phyloP scores from a whole-genome alignment of 2,888 invertebrate genomes.

The Cremastobaeus sp. region DNA sequence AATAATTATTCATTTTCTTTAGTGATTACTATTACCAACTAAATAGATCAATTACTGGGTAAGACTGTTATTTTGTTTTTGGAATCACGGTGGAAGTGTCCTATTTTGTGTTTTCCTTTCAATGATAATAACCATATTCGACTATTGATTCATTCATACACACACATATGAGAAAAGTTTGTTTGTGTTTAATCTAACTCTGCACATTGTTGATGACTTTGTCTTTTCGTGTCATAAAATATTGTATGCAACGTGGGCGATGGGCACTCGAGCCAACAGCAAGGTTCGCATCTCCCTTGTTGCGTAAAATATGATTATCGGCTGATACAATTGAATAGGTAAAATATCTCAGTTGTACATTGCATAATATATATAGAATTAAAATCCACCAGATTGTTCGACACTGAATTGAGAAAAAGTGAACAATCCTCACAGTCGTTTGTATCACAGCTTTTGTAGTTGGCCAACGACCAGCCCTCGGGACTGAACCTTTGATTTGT shows the following conservation, averaged over 20 bases:
- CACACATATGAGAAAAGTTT: too few relatives aligned
- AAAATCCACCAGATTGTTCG: too few relatives aligned
- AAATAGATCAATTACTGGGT: conserved; percentile 49
- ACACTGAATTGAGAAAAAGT: too few relatives aligned
- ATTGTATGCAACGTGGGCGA: too few relatives aligned
- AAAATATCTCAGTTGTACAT: too few relatives aligned
- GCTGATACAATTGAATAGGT: too few relatives aligned
- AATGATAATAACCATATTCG: neutral
- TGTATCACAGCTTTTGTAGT: conserved; percentile 44
- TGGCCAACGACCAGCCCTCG: neutral
- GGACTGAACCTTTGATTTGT: neutral
- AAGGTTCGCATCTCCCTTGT: too few relatives aligned
- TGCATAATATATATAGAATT: too few relatives aligned
- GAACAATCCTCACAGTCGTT: conserved; percentile 25
- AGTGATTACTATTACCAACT: conserved; percentile 50
- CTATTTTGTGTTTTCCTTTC: neutral
- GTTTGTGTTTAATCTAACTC: conserved; percentile 38
- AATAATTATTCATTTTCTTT: conserved; percentile 10
- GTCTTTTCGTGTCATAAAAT: too few relatives aligned
- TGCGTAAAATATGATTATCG: too few relatives aligned
- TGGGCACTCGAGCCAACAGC: too few relatives aligned
- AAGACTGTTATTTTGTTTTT: conserved; percentile 15
- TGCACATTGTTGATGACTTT: too few relatives aligned
- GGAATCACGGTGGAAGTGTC: neutral
- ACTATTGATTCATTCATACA: neutral